These are phyloP conservation scores for Eremophila alpestris DNA, from an alignment of 2,797 vertebrate species.

Conservation along the genomic window DNA sequence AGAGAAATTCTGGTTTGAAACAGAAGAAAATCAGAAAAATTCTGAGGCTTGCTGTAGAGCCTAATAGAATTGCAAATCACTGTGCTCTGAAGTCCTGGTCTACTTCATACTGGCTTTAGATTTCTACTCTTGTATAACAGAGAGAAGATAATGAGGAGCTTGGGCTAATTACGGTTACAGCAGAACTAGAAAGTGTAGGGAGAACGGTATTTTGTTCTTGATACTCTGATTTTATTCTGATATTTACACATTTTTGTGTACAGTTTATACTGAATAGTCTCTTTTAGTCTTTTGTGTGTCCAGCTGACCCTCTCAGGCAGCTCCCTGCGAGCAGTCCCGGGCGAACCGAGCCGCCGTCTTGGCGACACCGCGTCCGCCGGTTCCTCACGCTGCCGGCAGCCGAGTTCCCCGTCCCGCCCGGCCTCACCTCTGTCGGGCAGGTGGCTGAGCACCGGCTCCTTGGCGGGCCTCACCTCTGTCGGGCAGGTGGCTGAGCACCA, in stretches of 20 bases:
- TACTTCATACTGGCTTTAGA: background rate
- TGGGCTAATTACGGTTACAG: background rate
- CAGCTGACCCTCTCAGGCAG: background rate
- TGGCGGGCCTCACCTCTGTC: too few species aligned
- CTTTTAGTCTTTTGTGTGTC: background rate
- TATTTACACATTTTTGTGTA: background rate
- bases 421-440: too few species aligned
- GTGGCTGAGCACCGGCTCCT: too few species aligned
- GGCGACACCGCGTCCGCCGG: background rate
- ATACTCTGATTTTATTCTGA: background rate
- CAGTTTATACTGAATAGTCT: background rate
- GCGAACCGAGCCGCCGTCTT: background rate
- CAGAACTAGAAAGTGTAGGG: background rate
- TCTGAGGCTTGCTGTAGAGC: background rate
- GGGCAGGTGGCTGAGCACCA: conserved; percentile 10
- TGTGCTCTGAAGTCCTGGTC: background rate
- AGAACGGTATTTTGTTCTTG: background rate
- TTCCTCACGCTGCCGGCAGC: background rate
- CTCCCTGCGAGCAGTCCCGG: background rate
- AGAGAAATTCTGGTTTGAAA: background rate
- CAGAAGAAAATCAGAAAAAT: background rate
- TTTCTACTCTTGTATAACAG: background rate
- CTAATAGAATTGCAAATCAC: background rate
- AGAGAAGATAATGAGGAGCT: background rate
- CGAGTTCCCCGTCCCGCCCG: too few species aligned